phyloP scores from a whole-genome alignment of 2,113 vertebrate species.

The Sporophila hypoxantha region DNA sequence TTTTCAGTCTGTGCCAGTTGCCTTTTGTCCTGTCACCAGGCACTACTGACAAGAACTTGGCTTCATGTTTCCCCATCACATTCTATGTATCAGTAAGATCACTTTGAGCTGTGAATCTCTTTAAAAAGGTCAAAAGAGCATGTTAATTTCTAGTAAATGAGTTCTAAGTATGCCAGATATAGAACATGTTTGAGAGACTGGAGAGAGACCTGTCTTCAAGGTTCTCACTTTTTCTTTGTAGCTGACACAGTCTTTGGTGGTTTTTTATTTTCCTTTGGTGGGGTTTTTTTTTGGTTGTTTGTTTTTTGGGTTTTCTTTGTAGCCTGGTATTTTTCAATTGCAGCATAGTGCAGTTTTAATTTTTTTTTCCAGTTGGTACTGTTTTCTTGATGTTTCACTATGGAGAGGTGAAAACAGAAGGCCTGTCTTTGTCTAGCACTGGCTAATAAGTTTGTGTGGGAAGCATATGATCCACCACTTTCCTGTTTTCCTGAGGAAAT shows the following conservation, averaged over 20 bases:
- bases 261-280: neutral
- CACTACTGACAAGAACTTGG: neutral
- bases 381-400: neutral
- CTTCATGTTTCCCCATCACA: neutral
- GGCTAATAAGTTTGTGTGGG: neutral
- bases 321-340: fast-evolving
- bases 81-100: neutral
- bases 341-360: neutral
- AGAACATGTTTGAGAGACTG: neutral
- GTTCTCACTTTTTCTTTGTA: neutral
- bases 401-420: neutral
- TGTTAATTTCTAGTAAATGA: neutral
- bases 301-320: neutral
- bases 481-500: neutral
- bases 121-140: neutral
- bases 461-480: neutral
- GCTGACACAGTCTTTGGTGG: neutral
- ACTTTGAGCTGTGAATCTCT: neutral
- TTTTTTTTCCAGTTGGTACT: neutral
- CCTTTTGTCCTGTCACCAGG: neutral
- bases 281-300: neutral
- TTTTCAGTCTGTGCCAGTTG: neutral
- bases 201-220: neutral
- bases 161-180: neutral
- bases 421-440: neutral